Evolutionary conservation across 1,140 invertebrate species (phyloP), one percentile per base, ranked within the genome.

Genomic region (Drosophila punjabiensis): DNA sequence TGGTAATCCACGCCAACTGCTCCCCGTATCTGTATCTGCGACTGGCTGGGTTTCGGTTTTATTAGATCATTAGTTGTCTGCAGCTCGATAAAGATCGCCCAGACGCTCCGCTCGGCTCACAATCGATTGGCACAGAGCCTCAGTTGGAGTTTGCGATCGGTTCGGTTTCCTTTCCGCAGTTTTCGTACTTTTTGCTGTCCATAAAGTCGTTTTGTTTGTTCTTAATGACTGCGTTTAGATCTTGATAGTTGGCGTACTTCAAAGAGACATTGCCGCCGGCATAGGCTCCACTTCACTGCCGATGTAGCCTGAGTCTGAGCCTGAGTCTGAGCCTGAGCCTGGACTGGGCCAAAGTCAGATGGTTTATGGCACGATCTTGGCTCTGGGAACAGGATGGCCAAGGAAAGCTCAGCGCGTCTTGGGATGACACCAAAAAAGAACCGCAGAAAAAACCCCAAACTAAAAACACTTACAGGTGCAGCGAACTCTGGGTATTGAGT

Each of bases 1-100:
- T 5, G 68, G 67, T 74, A 71, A 71, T 71, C 68, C 68, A 71
- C 68, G 68, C 68, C 64, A 71, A 69, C 64, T 63, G 58, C 28
- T 67, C 59, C 58, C 37, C 55, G 56, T 59, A 59, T 59, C 56
- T 69, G 69, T 70, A 70, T 70, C 65, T 73, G 60, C 61, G 65
- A 33, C 65, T 76, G 75, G 65, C 66, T 87, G 60, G 74, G 91
- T 83, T 90, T 92, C 86, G 90, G 81, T 92, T 87, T 92, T 92
- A 92, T 92, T 92, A 92, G 90, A 92, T 92, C 90, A 92, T 92
- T 92, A 92, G 90, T 92, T 92, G 90, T 89, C 82, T 77, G 89
- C 90, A 92, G 75, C 53, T 82, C 82, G 90, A 92, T 92, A 92
- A 92, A 82, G 86, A 92, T 92, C 90, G 61, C 81, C 81, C 81